Conservation (phyloP, 1,140 invertebrate genomes). For the Drosophila setifemur region DNA sequence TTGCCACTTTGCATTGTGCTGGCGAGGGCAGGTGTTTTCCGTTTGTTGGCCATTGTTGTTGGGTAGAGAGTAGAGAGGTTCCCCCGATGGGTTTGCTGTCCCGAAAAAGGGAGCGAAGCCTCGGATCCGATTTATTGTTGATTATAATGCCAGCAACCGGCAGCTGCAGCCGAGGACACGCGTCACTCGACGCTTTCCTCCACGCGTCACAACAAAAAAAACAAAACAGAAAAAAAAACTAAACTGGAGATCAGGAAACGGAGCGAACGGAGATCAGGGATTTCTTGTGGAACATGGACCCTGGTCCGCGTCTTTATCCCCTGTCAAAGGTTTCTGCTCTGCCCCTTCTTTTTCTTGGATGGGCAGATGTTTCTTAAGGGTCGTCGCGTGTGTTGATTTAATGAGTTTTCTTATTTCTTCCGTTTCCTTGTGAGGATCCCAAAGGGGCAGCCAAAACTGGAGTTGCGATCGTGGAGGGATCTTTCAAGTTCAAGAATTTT, state of each 20-base stretch:
- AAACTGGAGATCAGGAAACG: not conserved
- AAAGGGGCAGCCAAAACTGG: not conserved
- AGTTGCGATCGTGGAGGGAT: too few relatives aligned
- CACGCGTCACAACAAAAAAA: conserved; percentile 36
- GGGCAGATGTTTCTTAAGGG: conserved; percentile 61
- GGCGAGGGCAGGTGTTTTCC: conserved; percentile 20
- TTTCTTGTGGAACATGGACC: too few relatives aligned
- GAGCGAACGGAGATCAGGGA: too few relatives aligned
- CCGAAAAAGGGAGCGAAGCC: conserved; percentile 26
- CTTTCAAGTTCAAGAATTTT: too few relatives aligned
- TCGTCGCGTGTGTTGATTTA: conserved; percentile 59
- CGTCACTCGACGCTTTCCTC: conserved; percentile 47
- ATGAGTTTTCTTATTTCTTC: conserved; percentile 18
- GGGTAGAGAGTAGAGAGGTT: too few relatives aligned
- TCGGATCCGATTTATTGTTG: conserved; percentile 55
- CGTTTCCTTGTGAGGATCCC: conserved; percentile 11
- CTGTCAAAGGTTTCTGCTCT: not conserved
- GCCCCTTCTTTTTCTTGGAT: conserved; percentile 16
- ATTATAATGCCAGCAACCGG: conserved; percentile 1
- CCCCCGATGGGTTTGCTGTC: conserved; percentile 16
- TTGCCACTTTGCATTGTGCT: conserved; percentile 28
- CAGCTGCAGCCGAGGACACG: conserved; percentile 55
- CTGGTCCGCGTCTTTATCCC: conserved; percentile 4
- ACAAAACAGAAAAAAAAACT: not conserved
- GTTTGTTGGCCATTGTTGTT: conserved; percentile 14